A percentile compares a stretch with the other conserved stretches of the same genome.
These are phyloP conservation scores for Onychomys leucogaster DNA, from an alignment of 2,797 vertebrate species.

Conservation along the genomic window DNA sequence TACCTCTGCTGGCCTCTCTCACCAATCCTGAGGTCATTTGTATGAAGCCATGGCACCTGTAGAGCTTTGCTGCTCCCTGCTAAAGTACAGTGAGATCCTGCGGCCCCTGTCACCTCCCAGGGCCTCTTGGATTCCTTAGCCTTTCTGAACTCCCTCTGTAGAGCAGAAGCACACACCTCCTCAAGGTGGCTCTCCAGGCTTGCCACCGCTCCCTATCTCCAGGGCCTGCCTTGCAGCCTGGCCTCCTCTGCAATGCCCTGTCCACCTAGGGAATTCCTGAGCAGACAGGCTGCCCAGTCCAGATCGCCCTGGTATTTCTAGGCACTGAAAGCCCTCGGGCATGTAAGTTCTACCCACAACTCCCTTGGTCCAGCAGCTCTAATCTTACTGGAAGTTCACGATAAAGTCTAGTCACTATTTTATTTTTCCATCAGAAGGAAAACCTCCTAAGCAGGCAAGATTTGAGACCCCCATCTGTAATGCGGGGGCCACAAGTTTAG, in stretches of 20 bases:
- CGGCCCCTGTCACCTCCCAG: not conserved
- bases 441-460: slow-evolving; percentile 32
- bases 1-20: not conserved
- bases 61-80: not conserved
- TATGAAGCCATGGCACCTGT: not conserved
- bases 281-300: not conserved
- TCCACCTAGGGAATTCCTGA: not conserved
- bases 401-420: slow-evolving; percentile 41
- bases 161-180: not conserved
- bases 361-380: not conserved
- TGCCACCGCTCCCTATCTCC: slow-evolving; percentile 19
- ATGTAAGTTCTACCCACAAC: not conserved
- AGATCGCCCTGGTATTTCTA: not conserved
- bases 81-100: not conserved
- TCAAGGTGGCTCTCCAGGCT: not conserved
- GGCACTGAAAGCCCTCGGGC: not conserved
- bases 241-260: not conserved
- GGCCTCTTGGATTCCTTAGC: not conserved
- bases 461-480: not conserved
- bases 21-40: not conserved
- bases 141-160: not conserved
- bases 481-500: not conserved
- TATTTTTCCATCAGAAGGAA: slow-evolving; percentile 58
- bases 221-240: not conserved
- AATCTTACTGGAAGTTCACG: slow-evolving; percentile 52